These are phyloP conservation scores for Drosophila oshimai DNA, from an alignment of 1,140 invertebrate genomes.

Conservation along the genomic window DNA sequence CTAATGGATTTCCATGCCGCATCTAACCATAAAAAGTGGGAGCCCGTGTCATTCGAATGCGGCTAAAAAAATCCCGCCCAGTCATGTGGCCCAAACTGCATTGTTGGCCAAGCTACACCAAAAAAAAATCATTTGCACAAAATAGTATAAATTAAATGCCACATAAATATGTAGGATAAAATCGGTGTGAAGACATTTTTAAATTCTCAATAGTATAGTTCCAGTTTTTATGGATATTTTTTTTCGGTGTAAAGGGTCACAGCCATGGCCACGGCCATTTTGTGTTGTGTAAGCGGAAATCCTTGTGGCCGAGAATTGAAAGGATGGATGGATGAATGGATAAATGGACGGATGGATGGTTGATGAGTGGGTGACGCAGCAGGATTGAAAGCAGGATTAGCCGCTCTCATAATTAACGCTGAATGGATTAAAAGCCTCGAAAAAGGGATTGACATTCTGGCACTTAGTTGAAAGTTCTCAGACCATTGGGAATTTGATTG, in stretches of 20 bases:
- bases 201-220: no score
- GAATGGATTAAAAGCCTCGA: slow-evolving; percentile 3
- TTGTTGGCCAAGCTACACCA: slow-evolving; percentile 25
- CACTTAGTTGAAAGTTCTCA: not conserved
- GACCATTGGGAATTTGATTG: not conserved
- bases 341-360: not conserved
- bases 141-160: no score
- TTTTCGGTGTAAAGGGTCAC: slow-evolving; percentile 2
- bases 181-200: no score
- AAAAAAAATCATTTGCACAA: no score
- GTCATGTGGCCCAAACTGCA: slow-evolving; percentile 42
- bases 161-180: no score
- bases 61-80: slow-evolving; percentile 12
- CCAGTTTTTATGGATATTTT: no score
- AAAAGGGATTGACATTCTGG: not conserved
- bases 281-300: slow-evolving; percentile 47
- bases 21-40: slow-evolving; percentile 33
- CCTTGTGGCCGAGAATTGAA: slow-evolving; percentile 22
- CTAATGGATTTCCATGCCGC: slow-evolving; percentile 49
- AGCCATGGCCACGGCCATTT: not conserved
- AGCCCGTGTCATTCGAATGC: slow-evolving; percentile 10
- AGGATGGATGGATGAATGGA: not conserved
- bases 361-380: slow-evolving; percentile 35
- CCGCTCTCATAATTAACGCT: slow-evolving; percentile 12
- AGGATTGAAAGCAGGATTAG: slow-evolving; percentile 1